Base-by-base conservation (phyloP, 2,888 invertebrate species). In the Agrochola lychnidis region DNA sequence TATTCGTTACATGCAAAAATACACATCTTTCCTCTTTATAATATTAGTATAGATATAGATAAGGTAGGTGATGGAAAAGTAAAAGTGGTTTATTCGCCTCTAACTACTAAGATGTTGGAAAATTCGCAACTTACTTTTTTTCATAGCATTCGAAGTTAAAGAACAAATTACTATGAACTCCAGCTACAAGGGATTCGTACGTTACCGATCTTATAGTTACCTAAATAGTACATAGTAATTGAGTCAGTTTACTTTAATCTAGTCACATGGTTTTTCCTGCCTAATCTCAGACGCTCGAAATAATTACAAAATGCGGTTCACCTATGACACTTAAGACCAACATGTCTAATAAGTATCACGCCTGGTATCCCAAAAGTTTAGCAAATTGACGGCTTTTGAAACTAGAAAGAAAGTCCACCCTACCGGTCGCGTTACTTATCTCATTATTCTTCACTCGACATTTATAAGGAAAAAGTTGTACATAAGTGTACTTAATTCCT, bases 381-480 rank as follows among this genome's bases (percentile, higher is more conserved):
- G 19, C 19, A 71, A 70, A 48, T 30, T 12, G n/a, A 7, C 4
- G n/a, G 19, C 25, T 56, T 5, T 7, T n/a, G 42, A 40, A 42
- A 51, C 16, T 63, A 48, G 22, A 53, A 51, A 40, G 36, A 61
- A 51, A 72, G 51, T 63, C 4, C n/a, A 51, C 30, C 57, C n/a
- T 42, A 19, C 62, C 14, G 45, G 70, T 62, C 74, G 42, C 56
- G 61, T 70, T 62, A 78, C 25, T 78, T 22, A 36, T 53, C 56
- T 68, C 66, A 76, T 70, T 68, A 74, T 61, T 53, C 30, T 61
- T 57, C 66, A 59, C 61, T 76, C 22, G 51, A 78, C 74, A 62
- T 71, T 71, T 74, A 79, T 51, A 73, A 81, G 76, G 77, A 83
- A 87, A 86, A 87, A 73, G 69, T 81, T 69, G 68, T 75, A 61